A percentile compares a stretch with the other conserved stretches of the same genome.
Conservation (phyloP, 2,797 vertebrate species). For the Poeciliopsis gracilis region DNA sequence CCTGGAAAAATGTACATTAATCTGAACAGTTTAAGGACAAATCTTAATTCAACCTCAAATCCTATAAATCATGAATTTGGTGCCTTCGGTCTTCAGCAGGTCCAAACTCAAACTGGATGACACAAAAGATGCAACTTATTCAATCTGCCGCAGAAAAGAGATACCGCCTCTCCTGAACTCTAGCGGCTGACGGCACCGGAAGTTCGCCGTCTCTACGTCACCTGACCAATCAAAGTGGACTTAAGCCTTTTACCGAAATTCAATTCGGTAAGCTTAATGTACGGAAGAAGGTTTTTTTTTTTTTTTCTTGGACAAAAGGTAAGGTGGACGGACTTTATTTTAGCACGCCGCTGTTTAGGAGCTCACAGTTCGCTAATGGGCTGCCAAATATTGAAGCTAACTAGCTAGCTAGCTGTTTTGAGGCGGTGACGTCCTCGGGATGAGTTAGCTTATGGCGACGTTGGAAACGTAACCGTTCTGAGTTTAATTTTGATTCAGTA, state of each 20-base stretch:
- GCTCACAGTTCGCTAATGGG: neutral
- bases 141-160: no score
- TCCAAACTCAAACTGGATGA: no score
- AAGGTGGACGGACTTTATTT: neutral
- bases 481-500: neutral
- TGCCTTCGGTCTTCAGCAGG: no score
- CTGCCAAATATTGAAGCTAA: neutral
- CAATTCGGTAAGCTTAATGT: neutral
- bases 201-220: neutral
- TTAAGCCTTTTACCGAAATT: no score
- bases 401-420: neutral
- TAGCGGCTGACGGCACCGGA: no score
- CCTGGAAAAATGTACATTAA: no score
- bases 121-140: no score
- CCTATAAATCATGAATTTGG: no score
- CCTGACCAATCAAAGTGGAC: neutral
- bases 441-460: neutral
- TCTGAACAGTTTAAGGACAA: no score
- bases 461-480: neutral
- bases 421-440: neutral
- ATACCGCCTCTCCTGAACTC: no score
- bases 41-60: no score
- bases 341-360: neutral
- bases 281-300: no score
- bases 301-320: neutral